A percentile compares a stretch with the other conserved stretches of the same genome.
Conservation (phyloP, 1,140 invertebrate species). For the Cylas formicarius region DNA sequence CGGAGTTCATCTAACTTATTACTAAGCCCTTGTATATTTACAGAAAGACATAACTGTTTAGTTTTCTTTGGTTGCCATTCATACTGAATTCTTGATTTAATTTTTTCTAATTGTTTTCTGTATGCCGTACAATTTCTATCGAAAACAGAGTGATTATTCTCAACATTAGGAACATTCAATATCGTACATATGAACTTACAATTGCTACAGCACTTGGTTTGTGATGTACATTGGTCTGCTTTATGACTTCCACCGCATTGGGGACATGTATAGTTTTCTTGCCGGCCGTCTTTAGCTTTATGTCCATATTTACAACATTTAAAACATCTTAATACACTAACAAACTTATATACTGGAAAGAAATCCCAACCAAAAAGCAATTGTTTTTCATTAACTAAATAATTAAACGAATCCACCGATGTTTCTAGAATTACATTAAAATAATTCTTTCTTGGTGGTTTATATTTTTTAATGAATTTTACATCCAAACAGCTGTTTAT, state of each 20-base stretch:
- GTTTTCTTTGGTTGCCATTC: not conserved
- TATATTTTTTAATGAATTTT: constrained; percentile 5
- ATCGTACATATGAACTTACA: constrained; percentile 6
- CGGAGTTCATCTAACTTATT: not conserved
- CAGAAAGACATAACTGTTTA: constrained; percentile 3
- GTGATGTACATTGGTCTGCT: not conserved
- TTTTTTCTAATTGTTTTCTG: not conserved
- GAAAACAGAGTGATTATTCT: constrained; percentile 4
- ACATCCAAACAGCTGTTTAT: not conserved
- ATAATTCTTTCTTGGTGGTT: not conserved
- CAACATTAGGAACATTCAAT: constrained; percentile 8
- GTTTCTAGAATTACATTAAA: constrained; percentile 5
- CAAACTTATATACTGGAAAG: constrained; percentile 3
- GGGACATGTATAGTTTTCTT: constrained; percentile 2
- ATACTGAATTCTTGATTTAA: not conserved
- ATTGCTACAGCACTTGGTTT: constrained; percentile 8
- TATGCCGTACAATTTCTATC: constrained; percentile 3
- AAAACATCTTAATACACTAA: constrained; percentile 8
- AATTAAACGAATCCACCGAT: not conserved
- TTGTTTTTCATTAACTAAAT: constrained; percentile 2
- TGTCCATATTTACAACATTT: constrained; percentile 15
- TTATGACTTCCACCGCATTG: constrained; percentile 4
- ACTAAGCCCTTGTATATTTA: constrained; percentile 6
- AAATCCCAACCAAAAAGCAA: constrained; percentile 7
- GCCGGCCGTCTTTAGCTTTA: constrained; percentile 1